Evolutionary conservation across 2,113 vertebrate genomes (phyloP), one percentile per base, ranked within the genome.

Genomic region (Oostethus manadensis): DNA sequence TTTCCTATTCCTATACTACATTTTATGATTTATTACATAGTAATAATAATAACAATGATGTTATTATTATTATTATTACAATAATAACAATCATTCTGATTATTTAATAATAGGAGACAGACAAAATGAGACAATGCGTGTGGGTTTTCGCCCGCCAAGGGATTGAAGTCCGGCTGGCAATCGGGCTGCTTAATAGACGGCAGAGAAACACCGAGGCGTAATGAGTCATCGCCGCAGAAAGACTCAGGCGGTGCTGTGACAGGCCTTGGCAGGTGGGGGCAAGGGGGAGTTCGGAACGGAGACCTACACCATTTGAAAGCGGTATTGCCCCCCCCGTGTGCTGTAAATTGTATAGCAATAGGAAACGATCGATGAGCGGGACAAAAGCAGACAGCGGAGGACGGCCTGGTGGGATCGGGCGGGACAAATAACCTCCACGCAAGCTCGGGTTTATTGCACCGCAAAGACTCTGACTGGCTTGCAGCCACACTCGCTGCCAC

Each of bases 161-260:
- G 53, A 54, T 40, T 61, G 58, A 73, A 73, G 66, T 17, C 35
- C 66, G 77, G 63, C 73, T 75, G 68, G 68, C 56, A 72, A 79
- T 77, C 62, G 56, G 68, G 74, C 51, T 49, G 78, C 63, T 79
- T 77, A 84, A 88, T 75, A 70, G 78, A 84, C n/a, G n/a, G 8
- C 23, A 54, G 58, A 55, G 71, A 51, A 62, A 59, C 65, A 43
- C 47, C 42, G 17, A 66, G 68, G 26, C 20, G 47, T 35, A 69
- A 76, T 81, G 78, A 84, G 77, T 86, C 80, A 87, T 67, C 56
- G 38, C 47, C 10, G n/a, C 57, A 26, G 63, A 50, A 42, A 0
- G 43, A 60, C 56, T 68, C 66, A 59, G 74, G 78, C 50, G 1
- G 29, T 20, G 76, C 78, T 84, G 84, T 71, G 68, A 69, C 26